A percentile compares a stretch with the other conserved stretches of the same genome.
Conservation (phyloP, 2,888 invertebrate genomes). For the Chromoteleia sp. region DNA sequence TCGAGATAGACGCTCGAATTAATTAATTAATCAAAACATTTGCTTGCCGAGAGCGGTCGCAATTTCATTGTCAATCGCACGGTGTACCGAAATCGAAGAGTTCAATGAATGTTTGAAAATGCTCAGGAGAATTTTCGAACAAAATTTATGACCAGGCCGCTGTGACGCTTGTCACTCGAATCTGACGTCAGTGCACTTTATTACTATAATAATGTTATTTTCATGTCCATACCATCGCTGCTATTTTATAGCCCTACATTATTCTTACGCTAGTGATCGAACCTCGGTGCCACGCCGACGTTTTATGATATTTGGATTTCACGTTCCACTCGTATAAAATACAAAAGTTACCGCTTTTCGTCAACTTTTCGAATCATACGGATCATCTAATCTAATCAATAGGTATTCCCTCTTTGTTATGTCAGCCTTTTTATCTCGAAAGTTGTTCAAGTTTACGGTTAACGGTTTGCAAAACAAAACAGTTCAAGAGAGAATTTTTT, state of each 20-base stretch:
- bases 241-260: conserved; percentile 43
- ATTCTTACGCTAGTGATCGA: conserved; percentile 56
- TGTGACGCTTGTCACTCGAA: conserved; percentile 55
- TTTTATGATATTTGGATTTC: conserved; percentile 60
- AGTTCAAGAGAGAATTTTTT: no score
- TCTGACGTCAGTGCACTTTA: conserved; percentile 61
- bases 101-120: conserved; percentile 20
- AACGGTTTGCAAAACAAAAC: not conserved
- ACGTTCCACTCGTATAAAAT: conserved; percentile 42
- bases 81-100: not conserved
- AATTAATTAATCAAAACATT: conserved; percentile 43
- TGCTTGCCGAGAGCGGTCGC: no score
- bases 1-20: conserved; percentile 12
- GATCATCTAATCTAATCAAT: conserved; percentile 45
- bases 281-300: conserved; percentile 6
- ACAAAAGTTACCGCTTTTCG: conserved; percentile 31
- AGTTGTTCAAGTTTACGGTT: conserved; percentile 8
- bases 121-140: conserved; percentile 12
- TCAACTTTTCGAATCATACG: conserved; percentile 36
- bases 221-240: conserved; percentile 47
- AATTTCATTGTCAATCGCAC: not conserved
- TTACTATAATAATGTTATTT: conserved; percentile 68
- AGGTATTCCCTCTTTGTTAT: not conserved
- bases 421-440: not conserved
- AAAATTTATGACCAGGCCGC: conserved; percentile 32